Percentiles rank a stretch among this genome's conserved stretches.
Evolutionary conservation across 2,113 vertebrate genomes (phyloP).

Genomic region (Nycticorax nycticorax): DNA sequence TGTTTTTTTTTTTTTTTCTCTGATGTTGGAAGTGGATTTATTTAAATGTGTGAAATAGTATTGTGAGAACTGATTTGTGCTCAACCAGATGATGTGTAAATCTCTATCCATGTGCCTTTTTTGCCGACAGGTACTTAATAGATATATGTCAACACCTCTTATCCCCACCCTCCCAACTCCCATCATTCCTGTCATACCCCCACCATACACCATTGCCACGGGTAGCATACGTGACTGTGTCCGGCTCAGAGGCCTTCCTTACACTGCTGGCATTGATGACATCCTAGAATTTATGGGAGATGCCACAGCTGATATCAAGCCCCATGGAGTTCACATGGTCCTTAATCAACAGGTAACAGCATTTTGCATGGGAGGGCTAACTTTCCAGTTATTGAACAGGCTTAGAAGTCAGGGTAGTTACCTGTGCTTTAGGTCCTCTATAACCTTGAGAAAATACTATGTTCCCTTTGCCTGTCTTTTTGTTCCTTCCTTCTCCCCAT

Average conservation of each 20-base stretch:
- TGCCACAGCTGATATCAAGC: conserved; percentile 90
- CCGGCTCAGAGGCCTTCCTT: conserved; percentile 90
- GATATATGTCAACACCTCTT: conserved; percentile 91
- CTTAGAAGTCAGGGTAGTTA: background rate
- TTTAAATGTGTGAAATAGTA: background rate
- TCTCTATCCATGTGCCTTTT: background rate
- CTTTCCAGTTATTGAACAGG: background rate
- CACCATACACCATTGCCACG: conserved; percentile 82
- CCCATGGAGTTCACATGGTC: conserved; percentile 97
- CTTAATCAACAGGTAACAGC: conserved; percentile 92
- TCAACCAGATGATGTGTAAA: background rate
- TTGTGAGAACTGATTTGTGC: background rate
- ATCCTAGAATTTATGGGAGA: conserved; percentile 96
- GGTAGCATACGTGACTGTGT: conserved; percentile 86
- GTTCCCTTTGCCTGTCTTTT: background rate
- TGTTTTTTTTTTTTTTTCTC: background rate
- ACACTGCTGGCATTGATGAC: conserved; percentile 92
- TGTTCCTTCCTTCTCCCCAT: background rate
- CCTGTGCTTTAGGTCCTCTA: background rate
- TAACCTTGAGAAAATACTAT: background rate
- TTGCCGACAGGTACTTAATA: conserved; percentile 86
- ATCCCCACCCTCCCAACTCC: conserved; percentile 88
- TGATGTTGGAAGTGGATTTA: background rate
- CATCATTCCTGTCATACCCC: conserved; percentile 84
- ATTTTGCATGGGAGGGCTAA: background rate